Conservation (phyloP, 2,888 invertebrate genomes). For the Chrysotoxum bicinctum region DNA sequence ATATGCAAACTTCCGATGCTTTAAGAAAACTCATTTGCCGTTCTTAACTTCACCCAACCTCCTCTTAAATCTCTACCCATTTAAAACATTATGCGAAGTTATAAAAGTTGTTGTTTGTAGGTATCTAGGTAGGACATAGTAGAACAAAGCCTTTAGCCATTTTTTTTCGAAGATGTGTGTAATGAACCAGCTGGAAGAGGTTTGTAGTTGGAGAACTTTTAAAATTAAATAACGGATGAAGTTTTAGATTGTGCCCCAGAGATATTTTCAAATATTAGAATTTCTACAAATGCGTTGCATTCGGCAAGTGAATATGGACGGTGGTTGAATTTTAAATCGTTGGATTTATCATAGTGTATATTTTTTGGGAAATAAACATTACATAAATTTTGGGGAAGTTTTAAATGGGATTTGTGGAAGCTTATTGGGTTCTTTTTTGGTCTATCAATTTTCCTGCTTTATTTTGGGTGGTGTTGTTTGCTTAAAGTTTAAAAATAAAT, state of each 20-base stretch:
- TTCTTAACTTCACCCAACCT: background rate
- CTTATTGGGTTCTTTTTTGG: background rate
- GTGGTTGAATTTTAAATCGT: background rate
- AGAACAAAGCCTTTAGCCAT: background rate
- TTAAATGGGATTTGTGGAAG: background rate
- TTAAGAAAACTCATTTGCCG: slow-evolving; percentile 28
- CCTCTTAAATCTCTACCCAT: background rate
- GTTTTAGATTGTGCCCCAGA: slow-evolving; percentile 50
- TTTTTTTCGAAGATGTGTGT: slow-evolving; percentile 2
- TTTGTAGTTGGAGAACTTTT: slow-evolving; percentile 33
- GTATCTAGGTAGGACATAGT: background rate
- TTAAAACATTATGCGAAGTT: background rate
- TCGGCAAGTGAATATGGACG: background rate
- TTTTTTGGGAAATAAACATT: background rate
- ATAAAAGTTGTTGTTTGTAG: slow-evolving; percentile 2
- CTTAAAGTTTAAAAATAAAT: background rate
- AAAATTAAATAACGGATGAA: slow-evolving; percentile 55
- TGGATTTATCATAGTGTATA: background rate
- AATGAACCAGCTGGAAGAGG: slow-evolving; percentile 4
- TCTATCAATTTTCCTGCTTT: background rate
- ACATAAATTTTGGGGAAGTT: background rate
- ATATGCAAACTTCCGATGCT: slow-evolving; percentile 51
- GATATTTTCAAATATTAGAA: slow-evolving; percentile 23
- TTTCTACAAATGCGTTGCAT: background rate
- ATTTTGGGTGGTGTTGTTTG: background rate